These are phyloP conservation scores for Plumapathes pennacea DNA, from an alignment of 92 coral and sea anemone species.

Conservation along the genomic window DNA sequence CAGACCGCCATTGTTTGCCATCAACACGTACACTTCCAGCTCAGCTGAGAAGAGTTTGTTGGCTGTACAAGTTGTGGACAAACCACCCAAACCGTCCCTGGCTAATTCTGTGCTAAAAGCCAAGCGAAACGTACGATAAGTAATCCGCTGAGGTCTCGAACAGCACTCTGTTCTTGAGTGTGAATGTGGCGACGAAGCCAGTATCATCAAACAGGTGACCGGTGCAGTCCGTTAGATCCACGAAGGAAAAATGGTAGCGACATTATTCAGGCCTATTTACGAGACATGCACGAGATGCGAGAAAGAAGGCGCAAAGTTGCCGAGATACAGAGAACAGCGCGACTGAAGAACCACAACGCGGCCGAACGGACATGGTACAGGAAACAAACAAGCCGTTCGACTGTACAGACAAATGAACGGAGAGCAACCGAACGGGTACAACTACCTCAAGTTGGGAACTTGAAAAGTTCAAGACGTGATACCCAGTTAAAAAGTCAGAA, in stretches of 20 bases:
- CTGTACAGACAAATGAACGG: slow-evolving; percentile 2
- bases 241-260: slow-evolving; percentile 14
- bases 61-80: neutral
- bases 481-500: neutral
- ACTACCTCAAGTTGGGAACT: slow-evolving; percentile 19
- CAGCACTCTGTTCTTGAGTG: neutral
- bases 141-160: neutral
- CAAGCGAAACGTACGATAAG: neutral
- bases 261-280: slow-evolving; percentile 58
- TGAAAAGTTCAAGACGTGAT: neutral
- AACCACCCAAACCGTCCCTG: neutral
- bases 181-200: slow-evolving; percentile 18
- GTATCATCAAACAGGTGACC: neutral
- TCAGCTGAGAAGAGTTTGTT: neutral
- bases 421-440: too few relatives aligned
- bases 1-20: too few relatives aligned
- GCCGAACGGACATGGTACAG: slow-evolving; percentile 1
- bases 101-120: neutral
- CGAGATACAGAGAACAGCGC: slow-evolving; percentile 69
- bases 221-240: neutral
- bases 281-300: slow-evolving; percentile 30
- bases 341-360: slow-evolving; percentile 21
- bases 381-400: slow-evolving; percentile 3
- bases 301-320: slow-evolving; percentile 47
- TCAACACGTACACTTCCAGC: too few relatives aligned